phyloP scores from a whole-genome alignment of 2,797 vertebrate species.

The Notolabrus celidotus region DNA sequence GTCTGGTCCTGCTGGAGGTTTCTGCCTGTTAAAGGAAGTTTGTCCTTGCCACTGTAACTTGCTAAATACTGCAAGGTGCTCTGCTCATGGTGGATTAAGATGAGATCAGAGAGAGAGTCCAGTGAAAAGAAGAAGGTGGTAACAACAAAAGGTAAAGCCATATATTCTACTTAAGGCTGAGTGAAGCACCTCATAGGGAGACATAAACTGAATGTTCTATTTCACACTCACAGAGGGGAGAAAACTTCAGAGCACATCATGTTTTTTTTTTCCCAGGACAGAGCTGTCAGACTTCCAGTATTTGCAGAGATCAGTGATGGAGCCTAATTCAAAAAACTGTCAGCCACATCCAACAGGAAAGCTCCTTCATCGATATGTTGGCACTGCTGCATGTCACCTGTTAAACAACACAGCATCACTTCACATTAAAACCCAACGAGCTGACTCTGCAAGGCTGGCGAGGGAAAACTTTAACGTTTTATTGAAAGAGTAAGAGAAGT shows the following conservation, averaged over 20 bases:
- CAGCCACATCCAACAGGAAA: neutral
- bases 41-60: too few species aligned
- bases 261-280: conserved; percentile 11
- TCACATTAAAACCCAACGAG: neutral
- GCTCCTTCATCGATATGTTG: neutral
- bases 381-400: neutral
- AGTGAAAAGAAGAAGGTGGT: too few species aligned
- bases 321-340: neutral
- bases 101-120: too few species aligned
- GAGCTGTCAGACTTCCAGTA: neutral
- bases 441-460: neutral
- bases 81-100: too few species aligned
- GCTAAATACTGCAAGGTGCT: too few species aligned
- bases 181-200: too few species aligned
- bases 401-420: neutral
- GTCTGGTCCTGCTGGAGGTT: too few species aligned
- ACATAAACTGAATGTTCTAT: too few species aligned
- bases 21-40: too few species aligned
- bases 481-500: neutral
- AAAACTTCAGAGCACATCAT: conserved; percentile 21
- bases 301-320: neutral
- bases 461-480: neutral
- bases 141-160: too few species aligned
- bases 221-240: too few species aligned
- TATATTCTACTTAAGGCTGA: too few species aligned